A percentile compares a stretch with the other conserved stretches of the same genome.
Conservation (phyloP, 2,113 vertebrate species). For the Hippolais icterina region DNA sequence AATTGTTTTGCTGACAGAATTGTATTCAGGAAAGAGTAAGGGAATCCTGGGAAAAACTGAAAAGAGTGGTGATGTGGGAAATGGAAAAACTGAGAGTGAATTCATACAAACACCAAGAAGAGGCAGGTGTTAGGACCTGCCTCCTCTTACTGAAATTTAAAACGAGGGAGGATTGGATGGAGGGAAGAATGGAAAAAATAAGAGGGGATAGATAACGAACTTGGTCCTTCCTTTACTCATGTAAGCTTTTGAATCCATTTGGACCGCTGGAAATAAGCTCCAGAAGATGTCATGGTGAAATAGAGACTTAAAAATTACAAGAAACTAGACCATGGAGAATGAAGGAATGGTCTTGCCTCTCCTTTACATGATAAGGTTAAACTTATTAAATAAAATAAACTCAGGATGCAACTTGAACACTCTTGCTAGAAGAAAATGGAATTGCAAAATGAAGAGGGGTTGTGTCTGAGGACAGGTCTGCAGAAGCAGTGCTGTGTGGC, state of each 20-base stretch:
- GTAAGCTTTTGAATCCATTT: not conserved
- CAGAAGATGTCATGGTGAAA: not conserved
- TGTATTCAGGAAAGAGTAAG: not conserved
- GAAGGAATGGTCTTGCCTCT: not conserved
- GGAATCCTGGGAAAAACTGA: not conserved
- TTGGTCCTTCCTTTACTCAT: not conserved
- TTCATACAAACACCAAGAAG: not conserved
- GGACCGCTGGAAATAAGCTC: not conserved
- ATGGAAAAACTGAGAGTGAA: not conserved
- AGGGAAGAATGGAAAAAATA: not conserved
- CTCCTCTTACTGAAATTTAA: not conserved
- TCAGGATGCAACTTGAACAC: not conserved
- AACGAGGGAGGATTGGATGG: not conserved
- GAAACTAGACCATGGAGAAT: not conserved
- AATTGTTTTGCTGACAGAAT: constrained; percentile 15
- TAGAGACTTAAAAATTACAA: not conserved
- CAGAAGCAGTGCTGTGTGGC: not conserved
- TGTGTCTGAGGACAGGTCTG: not conserved
- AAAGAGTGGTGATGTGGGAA: not conserved
- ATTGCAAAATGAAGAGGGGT: not conserved
- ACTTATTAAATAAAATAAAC: not conserved
- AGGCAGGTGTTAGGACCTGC: not conserved
- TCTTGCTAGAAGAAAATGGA: not conserved
- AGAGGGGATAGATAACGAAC: not conserved
- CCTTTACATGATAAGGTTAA: not conserved